Evolutionary conservation across 2,888 invertebrate genomes (phyloP).

Genomic region (Slavum lentiscoides): DNA sequence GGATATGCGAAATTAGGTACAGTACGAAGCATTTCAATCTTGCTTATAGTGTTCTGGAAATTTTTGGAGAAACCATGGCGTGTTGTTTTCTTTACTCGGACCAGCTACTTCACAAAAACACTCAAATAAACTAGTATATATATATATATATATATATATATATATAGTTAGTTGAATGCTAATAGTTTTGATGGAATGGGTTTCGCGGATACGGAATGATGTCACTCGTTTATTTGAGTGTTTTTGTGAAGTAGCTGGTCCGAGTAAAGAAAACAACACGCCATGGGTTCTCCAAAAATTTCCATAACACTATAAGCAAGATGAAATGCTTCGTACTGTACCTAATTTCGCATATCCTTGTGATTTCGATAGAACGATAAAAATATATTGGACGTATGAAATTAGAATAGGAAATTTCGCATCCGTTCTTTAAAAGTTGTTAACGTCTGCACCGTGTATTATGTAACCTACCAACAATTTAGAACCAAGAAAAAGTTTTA

Average conservation of each 20-base stretch:
- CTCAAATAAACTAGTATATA: constrained; percentile 77
- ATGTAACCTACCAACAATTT: too few species aligned
- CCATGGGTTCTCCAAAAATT: constrained; percentile 81
- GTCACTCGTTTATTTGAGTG: constrained; percentile 79
- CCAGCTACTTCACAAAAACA: constrained; percentile 81
- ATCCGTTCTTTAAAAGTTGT: too few species aligned
- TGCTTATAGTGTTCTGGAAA: constrained; percentile 83
- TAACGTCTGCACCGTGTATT: too few species aligned
- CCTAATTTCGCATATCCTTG: constrained; percentile 92
- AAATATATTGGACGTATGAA: too few species aligned
- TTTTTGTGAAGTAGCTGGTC: constrained; percentile 78
- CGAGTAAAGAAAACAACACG: constrained; percentile 66
- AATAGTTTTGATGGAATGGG: constrained; percentile 50
- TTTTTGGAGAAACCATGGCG: constrained; percentile 77
- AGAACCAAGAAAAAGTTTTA: too few species aligned
- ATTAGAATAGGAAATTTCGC: too few species aligned
- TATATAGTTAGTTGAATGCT: background rate
- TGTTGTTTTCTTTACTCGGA: constrained; percentile 66
- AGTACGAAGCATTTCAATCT: constrained; percentile 80
- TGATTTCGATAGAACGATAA: constrained; percentile 74
- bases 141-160: background rate
- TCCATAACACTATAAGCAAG: constrained; percentile 80
- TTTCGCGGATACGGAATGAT: constrained; percentile 66
- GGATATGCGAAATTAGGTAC: constrained; percentile 92
- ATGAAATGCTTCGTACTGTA: constrained; percentile 81